Evolutionary conservation across 2,113 vertebrate genomes (phyloP).

Genomic region (Ailurus styani): DNA sequence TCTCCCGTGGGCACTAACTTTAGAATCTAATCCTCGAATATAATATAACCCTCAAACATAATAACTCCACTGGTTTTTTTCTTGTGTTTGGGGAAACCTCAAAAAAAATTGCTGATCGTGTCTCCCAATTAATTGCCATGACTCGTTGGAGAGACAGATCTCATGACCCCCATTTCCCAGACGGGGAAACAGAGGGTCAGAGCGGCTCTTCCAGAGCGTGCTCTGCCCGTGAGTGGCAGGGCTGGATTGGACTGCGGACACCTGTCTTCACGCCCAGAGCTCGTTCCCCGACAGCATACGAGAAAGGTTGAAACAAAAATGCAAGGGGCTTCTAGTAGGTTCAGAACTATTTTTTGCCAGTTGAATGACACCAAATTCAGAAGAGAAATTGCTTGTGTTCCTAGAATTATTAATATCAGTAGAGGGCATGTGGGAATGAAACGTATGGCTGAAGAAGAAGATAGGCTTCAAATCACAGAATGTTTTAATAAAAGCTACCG

Average conservation of each 20-base stretch:
- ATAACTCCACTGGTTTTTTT: accelerated
- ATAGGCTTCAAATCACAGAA: background rate
- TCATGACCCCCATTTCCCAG: background rate
- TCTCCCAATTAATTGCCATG: background rate
- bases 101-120: background rate
- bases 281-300: background rate
- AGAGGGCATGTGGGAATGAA: background rate
- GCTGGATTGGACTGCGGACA: background rate
- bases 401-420: background rate
- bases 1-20: background rate
- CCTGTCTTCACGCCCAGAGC: background rate
- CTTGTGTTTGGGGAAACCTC: background rate
- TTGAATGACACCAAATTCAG: background rate
- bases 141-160: background rate
- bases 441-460: background rate
- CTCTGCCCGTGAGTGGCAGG: background rate
- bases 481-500: background rate
- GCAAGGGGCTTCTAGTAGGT: background rate
- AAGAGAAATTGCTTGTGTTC: background rate
- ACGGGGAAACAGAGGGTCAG: background rate
- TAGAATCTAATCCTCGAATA: background rate
- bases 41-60: background rate
- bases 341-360: background rate
- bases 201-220: background rate
- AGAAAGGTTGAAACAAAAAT: background rate